A percentile compares a stretch with the other conserved stretches of the same genome.
Conservation (phyloP, 1,140 invertebrate genomes). For the Metaphire vulgaris region DNA sequence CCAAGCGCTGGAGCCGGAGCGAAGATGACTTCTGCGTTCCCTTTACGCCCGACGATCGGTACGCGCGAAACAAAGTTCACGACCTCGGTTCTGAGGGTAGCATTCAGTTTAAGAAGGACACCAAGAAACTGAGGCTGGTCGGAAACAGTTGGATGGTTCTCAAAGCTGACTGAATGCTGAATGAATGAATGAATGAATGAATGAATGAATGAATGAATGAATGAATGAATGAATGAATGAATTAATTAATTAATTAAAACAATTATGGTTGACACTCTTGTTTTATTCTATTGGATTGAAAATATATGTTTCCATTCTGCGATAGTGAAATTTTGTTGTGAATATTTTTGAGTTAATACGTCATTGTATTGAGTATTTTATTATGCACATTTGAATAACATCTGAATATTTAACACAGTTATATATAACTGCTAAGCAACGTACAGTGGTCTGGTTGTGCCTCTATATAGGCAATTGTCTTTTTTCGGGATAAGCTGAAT, state of each 20-base stretch:
- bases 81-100: neutral
- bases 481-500: too few species aligned
- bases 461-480: too few species aligned
- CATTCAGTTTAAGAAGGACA: neutral
- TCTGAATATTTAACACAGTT: too few species aligned
- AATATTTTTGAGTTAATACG: neutral
- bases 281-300: neutral
- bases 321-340: neutral
- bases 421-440: too few species aligned
- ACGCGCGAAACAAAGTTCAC: neutral
- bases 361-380: neutral
- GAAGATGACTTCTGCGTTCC: neutral
- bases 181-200: conserved; percentile 2
- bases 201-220: conserved; percentile 9
- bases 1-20: neutral
- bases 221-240: conserved; percentile 6
- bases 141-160: neutral
- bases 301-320: neutral
- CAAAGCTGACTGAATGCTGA: neutral
- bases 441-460: too few species aligned
- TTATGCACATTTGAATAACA: too few species aligned
- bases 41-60: neutral
- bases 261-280: neutral
- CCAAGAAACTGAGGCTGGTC: neutral
- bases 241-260: neutral